These are phyloP conservation scores for Petroica traversi DNA, from an alignment of 2,113 vertebrate species.

Conservation along the genomic window DNA sequence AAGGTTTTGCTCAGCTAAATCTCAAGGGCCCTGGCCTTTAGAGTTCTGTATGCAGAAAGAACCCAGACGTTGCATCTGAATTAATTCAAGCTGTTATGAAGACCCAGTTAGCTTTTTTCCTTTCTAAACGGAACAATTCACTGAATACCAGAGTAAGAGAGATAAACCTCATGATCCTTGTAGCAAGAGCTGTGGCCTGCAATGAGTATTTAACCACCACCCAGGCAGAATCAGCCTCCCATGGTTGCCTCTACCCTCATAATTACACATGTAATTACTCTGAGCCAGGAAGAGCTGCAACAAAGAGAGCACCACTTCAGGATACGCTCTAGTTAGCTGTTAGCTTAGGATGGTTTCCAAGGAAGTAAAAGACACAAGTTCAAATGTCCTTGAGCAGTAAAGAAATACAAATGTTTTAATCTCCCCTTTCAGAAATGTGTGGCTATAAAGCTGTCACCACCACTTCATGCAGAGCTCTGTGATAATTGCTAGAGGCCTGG, in stretches of 20 bases:
- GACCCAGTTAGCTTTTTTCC: background rate
- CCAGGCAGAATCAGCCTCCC: background rate
- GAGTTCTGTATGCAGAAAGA: background rate
- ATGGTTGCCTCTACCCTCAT: background rate
- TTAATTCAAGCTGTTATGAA: background rate
- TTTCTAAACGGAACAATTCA: background rate
- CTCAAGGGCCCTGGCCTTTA: background rate
- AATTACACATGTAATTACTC: background rate
- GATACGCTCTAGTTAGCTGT: background rate
- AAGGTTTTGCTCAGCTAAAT: background rate
- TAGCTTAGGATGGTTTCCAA: fast-evolving
- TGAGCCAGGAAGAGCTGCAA: background rate
- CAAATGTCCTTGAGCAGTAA: background rate
- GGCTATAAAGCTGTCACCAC: background rate
- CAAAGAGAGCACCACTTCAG: background rate
- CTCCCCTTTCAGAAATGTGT: background rate
- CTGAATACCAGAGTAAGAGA: background rate
- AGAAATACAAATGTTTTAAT: background rate
- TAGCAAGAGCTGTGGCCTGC: background rate
- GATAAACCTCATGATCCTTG: background rate
- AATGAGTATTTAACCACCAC: background rate
- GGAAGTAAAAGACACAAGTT: background rate
- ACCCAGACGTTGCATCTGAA: background rate
- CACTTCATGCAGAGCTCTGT: background rate
- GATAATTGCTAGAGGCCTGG: background rate